Percentiles rank a stretch among this genome's conserved stretches.
phyloP scores from a whole-genome alignment of 2,797 vertebrate genomes.

The Vespertilio murinus region DNA sequence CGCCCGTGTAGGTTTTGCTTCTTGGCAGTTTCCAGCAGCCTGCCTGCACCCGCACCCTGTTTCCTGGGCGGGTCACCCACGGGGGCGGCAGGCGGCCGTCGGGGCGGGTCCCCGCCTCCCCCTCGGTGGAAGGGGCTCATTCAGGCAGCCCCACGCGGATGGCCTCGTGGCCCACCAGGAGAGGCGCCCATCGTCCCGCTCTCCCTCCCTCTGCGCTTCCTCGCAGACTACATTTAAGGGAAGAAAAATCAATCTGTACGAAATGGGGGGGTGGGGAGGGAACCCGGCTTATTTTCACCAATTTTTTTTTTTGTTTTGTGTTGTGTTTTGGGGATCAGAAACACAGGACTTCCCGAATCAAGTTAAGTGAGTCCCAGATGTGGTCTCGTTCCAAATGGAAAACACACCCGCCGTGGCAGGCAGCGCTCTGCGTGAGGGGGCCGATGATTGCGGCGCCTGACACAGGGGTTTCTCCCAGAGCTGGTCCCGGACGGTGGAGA shows the following conservation, averaged over 20 bases:
- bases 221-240: conserved; percentile 4
- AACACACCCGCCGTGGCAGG: conserved; percentile 59
- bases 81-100: conserved; percentile 58
- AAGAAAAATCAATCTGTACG: conserved; percentile 51
- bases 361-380: conserved; percentile 77
- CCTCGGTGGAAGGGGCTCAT: conserved; percentile 23
- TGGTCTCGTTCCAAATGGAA: conserved; percentile 72
- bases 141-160: conserved; percentile 27
- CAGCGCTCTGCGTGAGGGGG: conserved; percentile 10
- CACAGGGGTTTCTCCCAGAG: conserved; percentile 44
- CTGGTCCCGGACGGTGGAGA: conserved; percentile 20
- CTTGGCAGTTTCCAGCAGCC: conserved; percentile 55
- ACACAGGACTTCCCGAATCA: conserved; percentile 74
- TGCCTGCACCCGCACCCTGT: conserved; percentile 53
- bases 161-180: neutral
- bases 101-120: conserved; percentile 20
- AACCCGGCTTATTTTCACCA: conserved; percentile 42
- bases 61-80: conserved; percentile 57
- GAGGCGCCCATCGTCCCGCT: neutral
- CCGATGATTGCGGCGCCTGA: neutral
- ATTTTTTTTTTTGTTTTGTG: neutral
- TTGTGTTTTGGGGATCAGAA: conserved; percentile 67
- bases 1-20: conserved; percentile 8
- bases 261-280: neutral
- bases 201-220: neutral